These are phyloP conservation scores for Lamellibrachia columna DNA, from an alignment of 2,888 invertebrate genomes.

Conservation along the genomic window DNA sequence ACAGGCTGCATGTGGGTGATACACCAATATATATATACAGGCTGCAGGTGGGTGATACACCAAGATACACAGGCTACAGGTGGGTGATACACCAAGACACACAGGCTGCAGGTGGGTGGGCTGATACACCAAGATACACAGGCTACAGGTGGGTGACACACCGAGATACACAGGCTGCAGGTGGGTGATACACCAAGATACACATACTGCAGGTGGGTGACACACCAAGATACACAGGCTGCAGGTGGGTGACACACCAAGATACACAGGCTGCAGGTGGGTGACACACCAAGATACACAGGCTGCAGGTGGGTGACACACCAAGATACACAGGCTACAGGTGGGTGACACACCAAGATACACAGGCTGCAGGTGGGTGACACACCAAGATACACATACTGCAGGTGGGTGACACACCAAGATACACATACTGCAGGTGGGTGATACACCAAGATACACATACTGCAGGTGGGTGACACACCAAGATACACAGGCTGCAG, in stretches of 20 bases:
- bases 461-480: not conserved
- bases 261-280: not conserved
- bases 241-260: not conserved
- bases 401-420: not conserved
- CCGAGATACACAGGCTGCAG: not conserved
- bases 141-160: not conserved
- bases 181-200: not conserved
- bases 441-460: not conserved
- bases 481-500: not conserved
- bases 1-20: not conserved
- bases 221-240: no score
- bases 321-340: not conserved
- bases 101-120: not conserved
- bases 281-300: not conserved
- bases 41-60: not conserved
- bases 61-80: not conserved
- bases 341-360: not conserved
- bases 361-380: not conserved
- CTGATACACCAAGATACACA: no score
- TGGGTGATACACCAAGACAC: not conserved
- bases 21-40: not conserved
- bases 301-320: not conserved
- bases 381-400: not conserved
- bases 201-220: not conserved
- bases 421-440: not conserved